A percentile compares a stretch with the other conserved stretches of the same genome.
Conservation (phyloP, 2,113 vertebrate genomes). For the Anhinga rufa region DNA sequence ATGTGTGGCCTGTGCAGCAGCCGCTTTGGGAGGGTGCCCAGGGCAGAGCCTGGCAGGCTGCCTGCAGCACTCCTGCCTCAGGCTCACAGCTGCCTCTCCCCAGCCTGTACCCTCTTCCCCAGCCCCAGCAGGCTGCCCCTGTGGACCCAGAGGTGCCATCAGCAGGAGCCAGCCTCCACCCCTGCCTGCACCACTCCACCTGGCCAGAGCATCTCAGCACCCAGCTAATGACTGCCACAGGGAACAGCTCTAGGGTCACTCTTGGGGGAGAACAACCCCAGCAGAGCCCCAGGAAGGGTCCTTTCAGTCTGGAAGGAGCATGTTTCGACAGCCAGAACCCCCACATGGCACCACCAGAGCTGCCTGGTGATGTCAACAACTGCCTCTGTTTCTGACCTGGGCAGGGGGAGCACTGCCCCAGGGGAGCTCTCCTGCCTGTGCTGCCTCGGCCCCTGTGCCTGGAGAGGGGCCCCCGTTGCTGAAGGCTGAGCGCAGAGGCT, state of each 20-base stretch:
- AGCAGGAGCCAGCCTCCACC: neutral
- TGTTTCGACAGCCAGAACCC: neutral
- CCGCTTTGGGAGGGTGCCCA: neutral
- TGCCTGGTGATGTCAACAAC: neutral
- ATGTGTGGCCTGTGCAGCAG: fast-evolving
- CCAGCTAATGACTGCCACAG: neutral
- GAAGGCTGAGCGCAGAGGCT: fast-evolving
- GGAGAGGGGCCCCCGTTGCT: fast-evolving
- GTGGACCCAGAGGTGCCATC: neutral
- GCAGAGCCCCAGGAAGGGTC: neutral
- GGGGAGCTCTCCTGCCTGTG: neutral
- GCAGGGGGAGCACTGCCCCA: neutral
- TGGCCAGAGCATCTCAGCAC: neutral
- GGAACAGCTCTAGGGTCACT: neutral
- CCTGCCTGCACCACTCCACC: fast-evolving
- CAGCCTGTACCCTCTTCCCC: neutral
- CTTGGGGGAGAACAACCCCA: neutral
- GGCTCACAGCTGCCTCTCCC: neutral
- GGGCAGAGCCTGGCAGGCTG: neutral
- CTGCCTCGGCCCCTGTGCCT: fast-evolving
- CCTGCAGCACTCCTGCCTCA: neutral
- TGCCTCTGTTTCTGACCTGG: neutral
- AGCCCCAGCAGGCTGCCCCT: too few relatives aligned
- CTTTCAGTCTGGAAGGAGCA: neutral
- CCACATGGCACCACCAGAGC: fast-evolving